phyloP scores from a whole-genome alignment of 2,888 invertebrate species.

The Drosophila meridionalis region DNA sequence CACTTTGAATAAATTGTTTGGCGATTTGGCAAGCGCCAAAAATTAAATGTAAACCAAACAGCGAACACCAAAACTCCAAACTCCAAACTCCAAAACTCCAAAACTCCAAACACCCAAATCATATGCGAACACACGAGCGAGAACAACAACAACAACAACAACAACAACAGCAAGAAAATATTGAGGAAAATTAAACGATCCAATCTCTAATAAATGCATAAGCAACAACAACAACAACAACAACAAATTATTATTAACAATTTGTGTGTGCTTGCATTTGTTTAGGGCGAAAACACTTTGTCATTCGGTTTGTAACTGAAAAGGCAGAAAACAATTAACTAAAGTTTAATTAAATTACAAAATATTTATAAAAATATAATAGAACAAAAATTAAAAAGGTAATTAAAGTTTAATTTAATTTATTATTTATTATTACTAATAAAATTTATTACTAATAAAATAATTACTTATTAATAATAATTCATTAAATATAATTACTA shows the following conservation, averaged over 20 bases:
- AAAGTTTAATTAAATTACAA: neutral
- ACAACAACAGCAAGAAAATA: neutral
- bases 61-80: constrained; percentile 14
- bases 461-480: too few relatives aligned
- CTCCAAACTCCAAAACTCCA: neutral
- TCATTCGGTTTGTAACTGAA: constrained; percentile 18
- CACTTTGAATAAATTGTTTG: constrained; percentile 70
- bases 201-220: constrained; percentile 40
- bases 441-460: too few relatives aligned
- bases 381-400: too few relatives aligned
- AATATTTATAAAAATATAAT: too few relatives aligned
- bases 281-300: constrained; percentile 4
- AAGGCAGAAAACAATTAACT: neutral
- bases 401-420: too few relatives aligned
- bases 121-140: constrained; percentile 31
- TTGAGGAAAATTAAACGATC: constrained; percentile 25
- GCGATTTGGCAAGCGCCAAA: constrained; percentile 63
- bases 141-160: neutral
- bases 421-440: too few relatives aligned
- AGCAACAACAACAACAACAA: constrained; percentile 20
- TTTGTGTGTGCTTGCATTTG: neutral
- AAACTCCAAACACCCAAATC: constrained; percentile 28
- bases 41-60: constrained; percentile 36
- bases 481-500: too few relatives aligned
- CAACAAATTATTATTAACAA: constrained; percentile 9